Conservation (phyloP, 2,113 vertebrate genomes). For the Brevimyrus niger region DNA sequence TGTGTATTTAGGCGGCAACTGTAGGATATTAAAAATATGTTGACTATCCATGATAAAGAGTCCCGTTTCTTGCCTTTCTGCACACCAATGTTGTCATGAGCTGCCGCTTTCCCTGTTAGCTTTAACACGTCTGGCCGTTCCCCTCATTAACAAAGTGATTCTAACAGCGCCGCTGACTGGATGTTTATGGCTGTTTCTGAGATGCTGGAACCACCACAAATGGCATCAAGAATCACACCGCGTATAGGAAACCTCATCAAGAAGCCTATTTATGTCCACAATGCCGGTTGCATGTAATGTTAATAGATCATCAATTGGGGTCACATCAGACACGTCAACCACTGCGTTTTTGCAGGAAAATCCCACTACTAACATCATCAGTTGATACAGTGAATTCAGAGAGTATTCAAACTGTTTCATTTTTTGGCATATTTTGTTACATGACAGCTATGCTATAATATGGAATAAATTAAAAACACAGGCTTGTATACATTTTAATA, state of each 20-base stretch:
- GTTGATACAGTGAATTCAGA: neutral
- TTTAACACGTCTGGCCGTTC: neutral
- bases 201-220: neutral
- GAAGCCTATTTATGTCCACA: neutral
- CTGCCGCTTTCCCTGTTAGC: neutral
- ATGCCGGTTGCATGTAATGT: neutral
- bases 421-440: neutral
- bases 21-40: neutral
- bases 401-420: neutral
- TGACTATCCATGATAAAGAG: neutral
- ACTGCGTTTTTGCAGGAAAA: no score
- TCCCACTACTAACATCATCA: neutral
- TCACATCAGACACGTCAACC: neutral
- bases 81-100: neutral
- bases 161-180: neutral
- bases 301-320: neutral
- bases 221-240: neutral
- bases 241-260: neutral
- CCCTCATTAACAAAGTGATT: neutral
- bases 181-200: neutral
- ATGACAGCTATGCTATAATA: neutral
- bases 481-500: neutral
- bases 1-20: neutral
- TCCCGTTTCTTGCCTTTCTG: neutral
- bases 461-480: neutral